phyloP scores from a whole-genome alignment of 2,113 vertebrate species.

The Nesogale talazaci region DNA sequence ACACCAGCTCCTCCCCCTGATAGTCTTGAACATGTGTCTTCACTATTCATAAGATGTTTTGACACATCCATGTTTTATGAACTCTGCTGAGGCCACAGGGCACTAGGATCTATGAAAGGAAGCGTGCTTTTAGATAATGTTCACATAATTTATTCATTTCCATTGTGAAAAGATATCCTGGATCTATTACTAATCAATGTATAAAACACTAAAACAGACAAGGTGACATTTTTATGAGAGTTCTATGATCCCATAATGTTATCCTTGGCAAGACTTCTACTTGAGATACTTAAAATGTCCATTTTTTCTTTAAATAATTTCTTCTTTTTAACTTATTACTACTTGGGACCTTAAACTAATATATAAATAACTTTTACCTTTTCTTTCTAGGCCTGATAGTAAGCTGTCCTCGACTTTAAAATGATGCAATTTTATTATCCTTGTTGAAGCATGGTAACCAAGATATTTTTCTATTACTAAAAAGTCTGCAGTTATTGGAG shows the following conservation, averaged over 20 bases:
- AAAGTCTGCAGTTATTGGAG: not conserved
- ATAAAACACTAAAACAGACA: constrained; percentile 60
- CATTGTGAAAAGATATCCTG: constrained; percentile 13
- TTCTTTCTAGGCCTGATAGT: not conserved
- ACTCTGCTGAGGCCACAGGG: constrained; percentile 15
- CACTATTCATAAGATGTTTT: constrained; percentile 57
- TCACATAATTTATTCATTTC: constrained; percentile 69
- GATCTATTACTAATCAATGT: not conserved
- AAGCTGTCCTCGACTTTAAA: constrained; percentile 40
- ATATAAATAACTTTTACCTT: constrained; percentile 27
- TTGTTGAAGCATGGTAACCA: constrained; percentile 47
- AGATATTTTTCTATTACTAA: not conserved
- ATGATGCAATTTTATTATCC: not conserved
- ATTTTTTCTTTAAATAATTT: not conserved
- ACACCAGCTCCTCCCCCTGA: constrained; percentile 30
- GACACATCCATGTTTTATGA: constrained; percentile 67
- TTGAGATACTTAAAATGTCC: not conserved
- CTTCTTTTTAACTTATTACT: not conserved
- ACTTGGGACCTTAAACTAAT: not conserved
- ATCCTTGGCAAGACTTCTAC: constrained; percentile 1
- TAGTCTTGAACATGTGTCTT: constrained; percentile 53
- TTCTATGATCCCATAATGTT: constrained; percentile 48
- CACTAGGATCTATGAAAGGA: constrained; percentile 57
- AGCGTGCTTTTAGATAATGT: constrained; percentile 14
- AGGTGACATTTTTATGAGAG: constrained; percentile 70